Evolutionary conservation across 2,888 invertebrate genomes (phyloP), one percentile per base, ranked within the genome.

Genomic region (Steromphala cineraria): DNA sequence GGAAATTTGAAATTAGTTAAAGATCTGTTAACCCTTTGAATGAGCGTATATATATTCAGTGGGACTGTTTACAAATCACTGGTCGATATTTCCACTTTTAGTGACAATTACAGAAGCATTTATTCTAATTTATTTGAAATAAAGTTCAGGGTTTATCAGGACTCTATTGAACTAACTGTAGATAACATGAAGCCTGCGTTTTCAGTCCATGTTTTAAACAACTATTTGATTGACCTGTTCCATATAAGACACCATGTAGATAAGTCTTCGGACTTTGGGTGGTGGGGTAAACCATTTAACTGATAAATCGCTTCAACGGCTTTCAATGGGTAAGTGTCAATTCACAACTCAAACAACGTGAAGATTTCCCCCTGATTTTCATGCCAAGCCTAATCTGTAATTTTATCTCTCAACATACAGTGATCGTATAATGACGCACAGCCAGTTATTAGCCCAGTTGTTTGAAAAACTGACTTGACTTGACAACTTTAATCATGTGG

Each of bases 41-140:
- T 4, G 46, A 36, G 36, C 8, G 28, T 28, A 24, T 2, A 28
- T 62, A 21, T 24, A 7, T 62, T 28, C 28, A 15, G 28, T 21
- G 21, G 62, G 62, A 28, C 24, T 21, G 21, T 62, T 28, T 28
- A 62, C 62, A 62, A 62, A 62, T 62, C 28, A 7, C 21, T 28
- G 56, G 8, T 56, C 56, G 24, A 56, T 56, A 24, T 56, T 56
- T 56, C 19, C 56, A 56, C 21, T 19, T 21, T 56, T 24, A 21
- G 56, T 19, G 56, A 24, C 24, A 56, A 19, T 56, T 10, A 24
- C 19, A 24, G 1, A 24, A 56, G 4, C 19, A 56, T 56, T 40
- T 71, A 71, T 71, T 19, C 31, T 31, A n/a, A 36, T 71, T 40
- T 36, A 71, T 71, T 40, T 71, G 71, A 71, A 71, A 71, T 40